These are phyloP conservation scores for Pinctada fucata DNA, from an alignment of 2,888 invertebrate species.

Conservation along the genomic window DNA sequence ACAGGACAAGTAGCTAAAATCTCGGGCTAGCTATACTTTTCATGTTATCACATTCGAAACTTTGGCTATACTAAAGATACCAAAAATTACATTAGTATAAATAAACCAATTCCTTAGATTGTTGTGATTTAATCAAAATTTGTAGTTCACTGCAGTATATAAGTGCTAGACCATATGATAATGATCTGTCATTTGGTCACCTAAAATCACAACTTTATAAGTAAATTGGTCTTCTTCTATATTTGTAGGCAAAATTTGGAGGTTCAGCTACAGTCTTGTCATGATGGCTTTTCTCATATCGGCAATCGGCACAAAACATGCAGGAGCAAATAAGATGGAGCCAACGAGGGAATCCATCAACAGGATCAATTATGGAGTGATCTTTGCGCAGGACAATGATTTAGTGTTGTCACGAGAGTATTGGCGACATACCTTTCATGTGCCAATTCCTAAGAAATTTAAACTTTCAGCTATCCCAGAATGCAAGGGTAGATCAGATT, in stretches of 20 bases:
- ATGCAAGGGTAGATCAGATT: not conserved
- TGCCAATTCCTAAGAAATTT: conserved; percentile 15
- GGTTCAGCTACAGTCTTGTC: not conserved
- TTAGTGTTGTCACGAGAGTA: conserved; percentile 13
- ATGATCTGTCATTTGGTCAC: too few relatives aligned
- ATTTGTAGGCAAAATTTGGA: conserved; percentile 11
- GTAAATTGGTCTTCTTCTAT: not conserved
- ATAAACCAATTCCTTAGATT: too few relatives aligned
- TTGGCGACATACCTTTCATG: conserved; percentile 28
- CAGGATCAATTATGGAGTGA: conserved; percentile 27
- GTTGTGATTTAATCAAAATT: too few relatives aligned
- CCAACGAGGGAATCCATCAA: not conserved
- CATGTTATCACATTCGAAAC: too few relatives aligned
- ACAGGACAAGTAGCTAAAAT: too few relatives aligned
- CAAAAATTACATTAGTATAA: too few relatives aligned
- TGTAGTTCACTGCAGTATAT: too few relatives aligned
- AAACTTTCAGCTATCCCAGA: not conserved
- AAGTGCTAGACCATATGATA: too few relatives aligned
- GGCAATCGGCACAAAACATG: too few relatives aligned
- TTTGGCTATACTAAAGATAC: too few relatives aligned
- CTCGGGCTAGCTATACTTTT: too few relatives aligned
- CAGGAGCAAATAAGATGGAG: too few relatives aligned
- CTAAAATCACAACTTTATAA: not conserved
- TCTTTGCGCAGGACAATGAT: not conserved
- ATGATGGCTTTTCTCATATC: conserved; percentile 6